phyloP scores from a whole-genome alignment of 1,140 invertebrate species.

The Acromyrmex echinatior region DNA sequence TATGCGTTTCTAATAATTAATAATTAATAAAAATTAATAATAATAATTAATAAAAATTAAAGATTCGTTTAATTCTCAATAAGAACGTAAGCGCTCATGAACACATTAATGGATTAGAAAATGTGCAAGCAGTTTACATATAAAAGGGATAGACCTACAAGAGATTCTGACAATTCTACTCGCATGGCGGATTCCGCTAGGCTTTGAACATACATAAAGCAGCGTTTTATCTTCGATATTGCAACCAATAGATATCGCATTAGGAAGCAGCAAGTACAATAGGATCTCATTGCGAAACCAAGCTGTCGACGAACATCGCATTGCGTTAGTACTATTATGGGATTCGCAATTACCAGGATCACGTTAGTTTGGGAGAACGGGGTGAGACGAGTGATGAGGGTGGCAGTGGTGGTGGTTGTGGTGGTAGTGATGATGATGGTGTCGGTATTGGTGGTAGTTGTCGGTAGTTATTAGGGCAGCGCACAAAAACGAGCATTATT shows the following conservation, averaged over 20 bases:
- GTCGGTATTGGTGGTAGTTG: constrained; percentile 64
- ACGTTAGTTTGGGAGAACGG: constrained; percentile 79
- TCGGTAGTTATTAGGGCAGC: constrained; percentile 81
- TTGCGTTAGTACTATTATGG: constrained; percentile 74
- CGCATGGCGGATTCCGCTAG: too few species aligned
- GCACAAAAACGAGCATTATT: constrained; percentile 82
- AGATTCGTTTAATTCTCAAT: neutral
- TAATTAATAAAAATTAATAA: neutral
- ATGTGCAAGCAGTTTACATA: neutral
- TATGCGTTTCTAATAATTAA: neutral
- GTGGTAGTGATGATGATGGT: constrained; percentile 56
- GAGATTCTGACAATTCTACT: neutral
- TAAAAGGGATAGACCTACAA: neutral
- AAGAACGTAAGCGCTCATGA: neutral
- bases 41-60: neutral
- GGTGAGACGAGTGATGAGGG: constrained; percentile 73
- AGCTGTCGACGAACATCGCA: constrained; percentile 31
- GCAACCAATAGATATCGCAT: constrained; percentile 37
- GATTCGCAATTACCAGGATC: constrained; percentile 79
- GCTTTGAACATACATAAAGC: neutral
- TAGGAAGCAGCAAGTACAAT: neutral
- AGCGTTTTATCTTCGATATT: neutral
- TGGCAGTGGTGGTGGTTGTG: constrained; percentile 65
- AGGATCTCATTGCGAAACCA: constrained; percentile 1
- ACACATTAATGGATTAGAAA: neutral